Evolutionary conservation across 2,888 invertebrate genomes (phyloP).

Genomic region (Byasa hedistus): DNA sequence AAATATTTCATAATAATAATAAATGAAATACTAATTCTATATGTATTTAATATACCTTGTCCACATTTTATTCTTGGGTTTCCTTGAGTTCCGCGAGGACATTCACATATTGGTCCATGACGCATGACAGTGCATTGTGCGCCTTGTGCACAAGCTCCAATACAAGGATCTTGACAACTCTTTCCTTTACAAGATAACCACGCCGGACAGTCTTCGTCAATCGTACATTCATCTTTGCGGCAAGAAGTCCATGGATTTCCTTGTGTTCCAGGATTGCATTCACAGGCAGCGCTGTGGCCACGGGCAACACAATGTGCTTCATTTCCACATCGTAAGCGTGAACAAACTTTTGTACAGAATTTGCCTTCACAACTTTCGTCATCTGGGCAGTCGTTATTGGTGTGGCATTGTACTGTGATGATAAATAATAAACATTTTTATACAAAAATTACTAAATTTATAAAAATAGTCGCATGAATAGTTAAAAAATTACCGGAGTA

Average conservation of each 20-base stretch:
- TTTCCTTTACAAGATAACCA: slow-evolving; percentile 89
- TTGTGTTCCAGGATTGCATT: slow-evolving; percentile 86
- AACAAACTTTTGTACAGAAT: slow-evolving; percentile 89
- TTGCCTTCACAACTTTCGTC: slow-evolving; percentile 90
- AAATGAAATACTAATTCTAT: neutral
- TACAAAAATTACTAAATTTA: slow-evolving; percentile 16
- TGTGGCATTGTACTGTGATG: slow-evolving; percentile 87
- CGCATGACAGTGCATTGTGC: slow-evolving; percentile 88
- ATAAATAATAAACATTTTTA: slow-evolving; percentile 38
- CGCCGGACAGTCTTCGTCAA: slow-evolving; percentile 87
- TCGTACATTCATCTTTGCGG: slow-evolving; percentile 87
- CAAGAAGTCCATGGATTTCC: slow-evolving; percentile 91
- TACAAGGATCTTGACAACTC: slow-evolving; percentile 90
- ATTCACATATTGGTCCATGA: slow-evolving; percentile 88
- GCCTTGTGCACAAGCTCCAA: slow-evolving; percentile 88
- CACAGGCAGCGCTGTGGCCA: slow-evolving; percentile 89
- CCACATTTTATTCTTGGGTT: slow-evolving; percentile 86
- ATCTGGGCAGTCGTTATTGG: slow-evolving; percentile 90
- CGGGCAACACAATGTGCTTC: slow-evolving; percentile 89
- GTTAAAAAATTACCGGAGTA: slow-evolving; percentile 79
- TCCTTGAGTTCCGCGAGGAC: slow-evolving; percentile 90
- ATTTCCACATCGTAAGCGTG: slow-evolving; percentile 87
- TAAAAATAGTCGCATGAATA: neutral
- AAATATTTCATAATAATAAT: neutral
- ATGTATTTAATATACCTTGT: slow-evolving; percentile 59